These are phyloP conservation scores for Spondyliosoma cantharus DNA, from an alignment of 2,797 vertebrate species.

Conservation along the genomic window DNA sequence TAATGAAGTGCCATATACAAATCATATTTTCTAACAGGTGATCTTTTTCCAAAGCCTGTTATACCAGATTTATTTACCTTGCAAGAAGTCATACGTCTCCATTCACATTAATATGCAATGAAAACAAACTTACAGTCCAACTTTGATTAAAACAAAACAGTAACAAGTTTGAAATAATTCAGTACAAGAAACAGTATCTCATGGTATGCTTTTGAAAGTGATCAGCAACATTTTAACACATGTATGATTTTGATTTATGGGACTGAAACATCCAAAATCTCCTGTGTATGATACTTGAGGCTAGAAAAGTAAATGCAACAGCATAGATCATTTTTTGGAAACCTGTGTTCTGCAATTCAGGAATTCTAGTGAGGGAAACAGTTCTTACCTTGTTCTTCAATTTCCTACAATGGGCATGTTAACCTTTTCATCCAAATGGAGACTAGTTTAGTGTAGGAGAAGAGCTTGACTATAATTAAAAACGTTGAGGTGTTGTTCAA, in stretches of 20 bases:
- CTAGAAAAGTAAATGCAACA: not conserved
- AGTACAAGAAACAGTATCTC: not conserved
- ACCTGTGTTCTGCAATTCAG: not conserved
- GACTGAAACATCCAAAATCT: not conserved
- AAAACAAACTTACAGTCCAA: not conserved
- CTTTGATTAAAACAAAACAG: not conserved
- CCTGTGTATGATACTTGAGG: not conserved
- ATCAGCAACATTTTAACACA: not conserved
- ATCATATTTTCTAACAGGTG: not conserved
- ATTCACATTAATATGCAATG: not conserved
- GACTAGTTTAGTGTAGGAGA: not conserved
- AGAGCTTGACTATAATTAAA: not conserved
- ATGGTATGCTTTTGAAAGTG: not conserved
- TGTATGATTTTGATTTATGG: not conserved
- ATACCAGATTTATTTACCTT: not conserved
- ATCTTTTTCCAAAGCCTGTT: constrained; percentile 15
- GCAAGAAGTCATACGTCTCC: not conserved
- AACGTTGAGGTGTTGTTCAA: constrained; percentile 29
- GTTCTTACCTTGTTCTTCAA: not conserved
- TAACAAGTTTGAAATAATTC: not conserved
- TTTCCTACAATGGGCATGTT: not conserved
- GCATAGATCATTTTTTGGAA: not conserved
- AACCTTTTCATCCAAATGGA: not conserved
- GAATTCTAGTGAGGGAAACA: not conserved
- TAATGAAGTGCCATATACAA: not conserved